These are phyloP conservation scores for Lipophrys pholis DNA, from an alignment of 2,113 vertebrate genomes.

Conservation along the genomic window DNA sequence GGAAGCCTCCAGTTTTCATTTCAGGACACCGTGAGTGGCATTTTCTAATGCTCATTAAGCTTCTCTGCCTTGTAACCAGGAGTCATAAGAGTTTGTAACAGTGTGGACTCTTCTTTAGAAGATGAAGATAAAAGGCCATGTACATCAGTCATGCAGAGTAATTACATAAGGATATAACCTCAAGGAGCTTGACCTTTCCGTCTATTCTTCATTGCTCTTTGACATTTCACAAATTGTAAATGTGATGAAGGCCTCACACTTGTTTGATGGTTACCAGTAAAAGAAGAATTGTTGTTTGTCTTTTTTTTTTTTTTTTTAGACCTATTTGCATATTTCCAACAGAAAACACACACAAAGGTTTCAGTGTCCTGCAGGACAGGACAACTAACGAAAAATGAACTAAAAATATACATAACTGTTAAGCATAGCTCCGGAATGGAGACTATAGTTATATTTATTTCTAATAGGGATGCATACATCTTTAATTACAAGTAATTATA, in stretches of 20 bases:
- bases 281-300: neutral
- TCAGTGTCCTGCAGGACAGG: neutral
- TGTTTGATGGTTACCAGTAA: slow-evolving; percentile 56
- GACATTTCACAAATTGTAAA: slow-evolving; percentile 70
- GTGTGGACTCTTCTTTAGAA: slow-evolving; percentile 31
- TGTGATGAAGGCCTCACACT: slow-evolving; percentile 42
- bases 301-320: neutral
- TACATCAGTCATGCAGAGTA: slow-evolving; percentile 66
- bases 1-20: slow-evolving; percentile 58
- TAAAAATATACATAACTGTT: too few relatives aligned
- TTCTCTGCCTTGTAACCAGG: slow-evolving; percentile 46
- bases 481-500: too few relatives aligned
- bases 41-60: slow-evolving; percentile 59
- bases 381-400: too few relatives aligned
- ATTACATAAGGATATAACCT: slow-evolving; percentile 61
- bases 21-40: slow-evolving; percentile 58
- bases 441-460: too few relatives aligned
- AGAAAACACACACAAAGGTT: slow-evolving; percentile 3
- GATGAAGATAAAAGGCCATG: slow-evolving; percentile 63
- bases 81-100: slow-evolving; percentile 49
- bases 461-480: too few relatives aligned
- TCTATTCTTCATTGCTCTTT: slow-evolving; percentile 63
- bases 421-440: too few relatives aligned
- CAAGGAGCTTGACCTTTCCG: slow-evolving; percentile 69
- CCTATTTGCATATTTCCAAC: slow-evolving; percentile 7